Percentiles rank a stretch among this genome's conserved stretches.
phyloP scores from a whole-genome alignment of 1,140 invertebrate genomes.

The Zaprionus lachaisei region DNA sequence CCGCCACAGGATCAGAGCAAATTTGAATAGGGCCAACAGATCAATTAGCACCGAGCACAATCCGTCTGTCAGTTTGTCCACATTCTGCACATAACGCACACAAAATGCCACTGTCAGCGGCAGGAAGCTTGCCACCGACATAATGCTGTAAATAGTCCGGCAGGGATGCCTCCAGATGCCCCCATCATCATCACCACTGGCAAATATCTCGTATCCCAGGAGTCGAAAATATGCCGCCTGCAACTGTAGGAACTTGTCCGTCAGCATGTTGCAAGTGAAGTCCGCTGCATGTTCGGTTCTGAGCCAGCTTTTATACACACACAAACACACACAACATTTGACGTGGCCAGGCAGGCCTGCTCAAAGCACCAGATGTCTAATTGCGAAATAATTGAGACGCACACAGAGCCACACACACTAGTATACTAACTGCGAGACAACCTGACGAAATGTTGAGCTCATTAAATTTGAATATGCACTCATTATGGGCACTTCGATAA shows the following conservation, averaged over 20 bases:
- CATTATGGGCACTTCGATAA: slow-evolving; percentile 16
- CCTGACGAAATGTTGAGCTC: slow-evolving; percentile 13
- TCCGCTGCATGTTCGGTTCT: not conserved
- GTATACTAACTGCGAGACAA: not conserved
- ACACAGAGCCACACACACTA: not conserved
- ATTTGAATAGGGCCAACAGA: slow-evolving; percentile 45
- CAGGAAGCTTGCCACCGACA: slow-evolving; percentile 37
- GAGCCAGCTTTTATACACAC: slow-evolving; percentile 9
- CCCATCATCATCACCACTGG: not conserved
- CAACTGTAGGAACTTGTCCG: slow-evolving; percentile 50
- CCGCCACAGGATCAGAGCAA: slow-evolving; percentile 14
- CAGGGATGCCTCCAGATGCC: not conserved
- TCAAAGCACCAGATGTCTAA: slow-evolving; percentile 20
- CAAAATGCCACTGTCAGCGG: slow-evolving; percentile 51
- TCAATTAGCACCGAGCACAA: slow-evolving; percentile 52
- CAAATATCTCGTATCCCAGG: slow-evolving; percentile 48
- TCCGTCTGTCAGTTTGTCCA: slow-evolving; percentile 43
- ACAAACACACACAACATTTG: not conserved
- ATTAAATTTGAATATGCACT: slow-evolving; percentile 27
- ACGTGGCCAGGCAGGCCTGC: not conserved
- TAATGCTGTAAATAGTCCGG: slow-evolving; percentile 34
- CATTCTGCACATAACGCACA: slow-evolving; percentile 34
- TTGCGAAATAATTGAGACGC: slow-evolving; percentile 31
- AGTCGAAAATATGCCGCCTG: slow-evolving; percentile 44
- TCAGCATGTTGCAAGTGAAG: slow-evolving; percentile 44